Conservation (phyloP, 2,888 invertebrate genomes). For the Shargacucullia verbasci region DNA sequence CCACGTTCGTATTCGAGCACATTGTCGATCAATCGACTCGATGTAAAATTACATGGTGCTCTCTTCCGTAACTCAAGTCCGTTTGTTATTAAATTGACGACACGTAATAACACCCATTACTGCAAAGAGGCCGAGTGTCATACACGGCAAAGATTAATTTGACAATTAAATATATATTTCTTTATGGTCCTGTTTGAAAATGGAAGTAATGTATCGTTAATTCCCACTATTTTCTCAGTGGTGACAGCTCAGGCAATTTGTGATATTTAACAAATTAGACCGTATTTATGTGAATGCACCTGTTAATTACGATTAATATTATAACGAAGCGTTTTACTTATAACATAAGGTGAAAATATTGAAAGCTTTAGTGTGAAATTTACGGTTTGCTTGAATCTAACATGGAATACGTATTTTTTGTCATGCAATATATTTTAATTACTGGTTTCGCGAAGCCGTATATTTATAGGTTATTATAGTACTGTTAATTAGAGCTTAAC, state of each 20-base stretch:
- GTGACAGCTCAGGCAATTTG: slow-evolving; percentile 40
- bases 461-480: slow-evolving; percentile 24
- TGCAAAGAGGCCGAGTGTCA: slow-evolving; percentile 65
- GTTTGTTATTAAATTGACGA: slow-evolving; percentile 77
- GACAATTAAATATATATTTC: slow-evolving; percentile 56
- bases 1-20: slow-evolving; percentile 65
- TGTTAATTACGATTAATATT: slow-evolving; percentile 33
- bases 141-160: slow-evolving; percentile 69
- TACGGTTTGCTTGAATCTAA: slow-evolving; percentile 13
- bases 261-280: slow-evolving; percentile 50
- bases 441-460: slow-evolving; percentile 2
- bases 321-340: slow-evolving; percentile 15
- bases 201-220: slow-evolving; percentile 21
- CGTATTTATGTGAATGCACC: slow-evolving; percentile 30
- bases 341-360: slow-evolving; percentile 12
- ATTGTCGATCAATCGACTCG: slow-evolving; percentile 72
- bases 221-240: slow-evolving; percentile 29
- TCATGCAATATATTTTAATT: slow-evolving; percentile 38
- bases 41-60: slow-evolving; percentile 78
- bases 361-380: slow-evolving; percentile 12
- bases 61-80: slow-evolving; percentile 72
- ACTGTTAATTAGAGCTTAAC: slow-evolving; percentile 33
- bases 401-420: slow-evolving; percentile 16
- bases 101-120: slow-evolving; percentile 76
- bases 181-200: slow-evolving; percentile 33